Evolutionary conservation across 2,888 invertebrate genomes (phyloP).

Genomic region (Dichetophora obliterata): DNA sequence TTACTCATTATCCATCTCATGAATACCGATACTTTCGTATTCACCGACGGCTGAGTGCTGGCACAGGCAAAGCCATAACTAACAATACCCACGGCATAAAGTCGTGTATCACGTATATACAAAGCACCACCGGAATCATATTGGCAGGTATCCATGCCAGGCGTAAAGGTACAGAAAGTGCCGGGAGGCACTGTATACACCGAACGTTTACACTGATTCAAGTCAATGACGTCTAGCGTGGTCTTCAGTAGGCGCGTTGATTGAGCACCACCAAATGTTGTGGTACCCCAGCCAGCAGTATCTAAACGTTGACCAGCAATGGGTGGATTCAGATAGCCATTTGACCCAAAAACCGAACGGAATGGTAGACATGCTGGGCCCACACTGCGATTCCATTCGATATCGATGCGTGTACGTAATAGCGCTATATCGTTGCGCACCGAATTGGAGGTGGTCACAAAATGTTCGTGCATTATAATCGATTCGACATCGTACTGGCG

Average conservation of each 20-base stretch:
- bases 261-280: constrained; percentile 71
- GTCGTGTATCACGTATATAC: constrained; percentile 68
- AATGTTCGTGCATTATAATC: constrained; percentile 70
- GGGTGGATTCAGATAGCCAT: constrained; percentile 47
- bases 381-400: constrained; percentile 71
- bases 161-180: constrained; percentile 71
- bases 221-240: constrained; percentile 70
- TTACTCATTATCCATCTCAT: constrained; percentile 72
- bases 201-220: constrained; percentile 65
- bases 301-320: constrained; percentile 69
- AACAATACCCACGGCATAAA: constrained; percentile 72
- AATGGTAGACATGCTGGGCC: constrained; percentile 76
- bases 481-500: constrained; percentile 63
- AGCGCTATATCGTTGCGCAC: constrained; percentile 73
- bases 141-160: constrained; percentile 72
- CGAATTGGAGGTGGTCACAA: constrained; percentile 51
- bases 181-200: constrained; percentile 49
- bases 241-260: constrained; percentile 72
- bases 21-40: constrained; percentile 73
- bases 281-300: constrained; percentile 74
- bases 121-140: constrained; percentile 74
- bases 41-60: constrained; percentile 71
- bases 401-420: constrained; percentile 67
- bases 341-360: constrained; percentile 43
- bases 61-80: constrained; percentile 74